Conservation (phyloP, 2,888 invertebrate species). For the Anorthoa munda region DNA sequence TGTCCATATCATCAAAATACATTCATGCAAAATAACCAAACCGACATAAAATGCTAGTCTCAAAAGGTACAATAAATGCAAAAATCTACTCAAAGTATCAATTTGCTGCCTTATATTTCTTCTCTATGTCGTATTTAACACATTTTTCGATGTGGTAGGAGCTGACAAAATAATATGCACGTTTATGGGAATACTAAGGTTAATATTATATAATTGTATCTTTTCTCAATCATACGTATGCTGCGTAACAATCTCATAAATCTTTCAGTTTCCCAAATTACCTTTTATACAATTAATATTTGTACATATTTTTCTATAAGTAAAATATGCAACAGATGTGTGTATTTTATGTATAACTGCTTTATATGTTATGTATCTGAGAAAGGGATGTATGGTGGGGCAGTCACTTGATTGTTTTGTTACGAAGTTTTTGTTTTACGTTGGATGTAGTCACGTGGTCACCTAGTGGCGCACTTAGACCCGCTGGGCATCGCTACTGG, state of each 20-base stretch:
- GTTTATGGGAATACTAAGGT: conserved; percentile 60
- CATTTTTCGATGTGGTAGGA: conserved; percentile 36
- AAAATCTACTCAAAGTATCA: conserved; percentile 22
- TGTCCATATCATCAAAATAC: conserved; percentile 48
- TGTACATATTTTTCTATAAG: conserved; percentile 38
- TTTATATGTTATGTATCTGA: conserved; percentile 57
- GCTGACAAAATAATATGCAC: conserved; percentile 55
- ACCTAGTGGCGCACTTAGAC: conserved; percentile 97
- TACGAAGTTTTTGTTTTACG: conserved; percentile 71
- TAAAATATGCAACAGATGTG: conserved; percentile 45
- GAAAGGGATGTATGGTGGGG: conserved; percentile 52
- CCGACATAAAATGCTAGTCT: conserved; percentile 89
- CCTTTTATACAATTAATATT: conserved; percentile 24
- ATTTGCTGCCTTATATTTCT: conserved; percentile 39
- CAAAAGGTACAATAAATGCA: conserved; percentile 72
- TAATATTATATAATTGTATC: conserved; percentile 34
- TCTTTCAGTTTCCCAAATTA: conserved; percentile 35
- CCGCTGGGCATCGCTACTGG: conserved; percentile 97
- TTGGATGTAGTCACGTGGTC: conserved; percentile 95
- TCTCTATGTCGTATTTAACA: conserved; percentile 54
- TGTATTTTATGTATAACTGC: conserved; percentile 49
- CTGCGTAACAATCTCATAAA: conserved; percentile 50
- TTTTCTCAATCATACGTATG: conserved; percentile 37
- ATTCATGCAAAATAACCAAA: conserved; percentile 72
- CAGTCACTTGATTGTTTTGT: conserved; percentile 53